Conservation (phyloP, 2,797 vertebrate genomes). For the Enteromius unitaeniatus region DNA sequence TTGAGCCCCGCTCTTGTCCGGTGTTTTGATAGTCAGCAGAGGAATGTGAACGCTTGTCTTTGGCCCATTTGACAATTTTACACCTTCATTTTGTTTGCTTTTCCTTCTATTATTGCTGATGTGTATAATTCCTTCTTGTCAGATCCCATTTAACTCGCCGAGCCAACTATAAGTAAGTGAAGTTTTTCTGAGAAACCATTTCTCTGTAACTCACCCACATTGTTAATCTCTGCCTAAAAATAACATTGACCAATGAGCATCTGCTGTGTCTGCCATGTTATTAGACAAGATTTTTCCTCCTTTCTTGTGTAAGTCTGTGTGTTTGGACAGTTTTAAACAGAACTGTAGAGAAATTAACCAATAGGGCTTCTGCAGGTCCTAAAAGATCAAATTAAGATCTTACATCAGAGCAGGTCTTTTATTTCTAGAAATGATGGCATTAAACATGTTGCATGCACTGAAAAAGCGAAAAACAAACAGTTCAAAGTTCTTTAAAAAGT, state of each 20-base stretch:
- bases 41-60: background rate
- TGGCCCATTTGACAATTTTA: background rate
- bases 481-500: too few relatives aligned
- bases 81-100: background rate
- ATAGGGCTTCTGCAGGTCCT: background rate
- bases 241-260: background rate
- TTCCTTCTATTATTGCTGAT: background rate
- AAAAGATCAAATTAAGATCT: background rate
- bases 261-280: background rate
- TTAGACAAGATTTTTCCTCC: background rate
- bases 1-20: background rate
- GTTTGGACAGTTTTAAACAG: background rate
- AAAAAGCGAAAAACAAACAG: too few relatives aligned
- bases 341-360: background rate
- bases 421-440: background rate
- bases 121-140: background rate
- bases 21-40: background rate
- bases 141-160: background rate
- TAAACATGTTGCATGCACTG: background rate
- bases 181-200: background rate
- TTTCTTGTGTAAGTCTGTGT: background rate
- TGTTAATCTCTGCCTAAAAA: background rate
- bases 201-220: background rate
- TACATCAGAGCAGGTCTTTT: background rate
- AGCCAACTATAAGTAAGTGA: background rate